Evolutionary conservation across 2,113 vertebrate species (phyloP), one percentile per base, ranked within the genome.

Genomic region (Ibidorhyncha struthersii): DNA sequence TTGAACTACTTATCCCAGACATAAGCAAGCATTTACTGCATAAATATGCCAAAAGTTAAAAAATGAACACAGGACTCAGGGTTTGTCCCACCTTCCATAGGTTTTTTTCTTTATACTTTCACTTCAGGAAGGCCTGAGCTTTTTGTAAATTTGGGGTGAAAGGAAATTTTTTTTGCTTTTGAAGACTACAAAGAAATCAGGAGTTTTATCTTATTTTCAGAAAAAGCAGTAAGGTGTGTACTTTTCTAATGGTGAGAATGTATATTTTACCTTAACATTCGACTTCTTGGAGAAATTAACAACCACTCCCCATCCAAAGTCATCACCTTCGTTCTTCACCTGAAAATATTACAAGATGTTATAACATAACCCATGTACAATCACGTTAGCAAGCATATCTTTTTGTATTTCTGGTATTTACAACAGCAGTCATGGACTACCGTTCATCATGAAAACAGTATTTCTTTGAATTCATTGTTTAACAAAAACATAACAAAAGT

Each of bases 281-380:
- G 99, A 96, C 87, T 99, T 99, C 97, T 99, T 99, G 55, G 99
- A 99, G 94, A 99, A 99, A 98, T 99, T 99, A n/a, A 99, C 99
- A 10, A 99, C 99, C 18, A 99, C 98, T 43, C 99, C 99, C 99
- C 99, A 99, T 95, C 99, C 99, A 73, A 99, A 99, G 97, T 99
- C 99, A 71, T 98, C 98, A 20, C 98, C 98, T 89, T 99, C 99
- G 32, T 99, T 99, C 96, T 99, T 99, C 11, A 99, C 99, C 99
- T 99, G 90, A 80, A 95, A 94, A 84, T 29, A 91, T 79, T 43
- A 59, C 10, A 96, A 79, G 27, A 82, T 29, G 9, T 79, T 93
- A 30, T 13, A 81, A 72, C 1, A 6, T 23, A 87, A 80, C 4
- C 12, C 40, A 61, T 3, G 8, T 16, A 58, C 8, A 84, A 53